These are phyloP conservation scores for Athetis lepigone DNA, from an alignment of 2,888 invertebrate species.

Conservation along the genomic window DNA sequence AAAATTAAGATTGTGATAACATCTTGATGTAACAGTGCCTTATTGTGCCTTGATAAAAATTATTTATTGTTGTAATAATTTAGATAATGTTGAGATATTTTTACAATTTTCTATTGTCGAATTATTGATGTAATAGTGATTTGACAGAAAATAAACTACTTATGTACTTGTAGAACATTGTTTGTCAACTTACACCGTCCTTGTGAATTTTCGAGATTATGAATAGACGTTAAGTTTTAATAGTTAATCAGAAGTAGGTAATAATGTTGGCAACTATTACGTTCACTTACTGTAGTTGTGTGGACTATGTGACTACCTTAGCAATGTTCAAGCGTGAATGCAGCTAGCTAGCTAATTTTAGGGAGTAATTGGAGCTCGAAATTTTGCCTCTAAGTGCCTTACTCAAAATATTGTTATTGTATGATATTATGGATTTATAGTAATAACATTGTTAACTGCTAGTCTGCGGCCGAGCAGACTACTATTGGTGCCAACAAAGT, in stretches of 20 bases:
- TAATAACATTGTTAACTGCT: conserved; percentile 39
- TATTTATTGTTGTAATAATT: conserved; percentile 88
- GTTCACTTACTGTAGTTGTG: conserved; percentile 66
- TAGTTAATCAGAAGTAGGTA: conserved; percentile 83
- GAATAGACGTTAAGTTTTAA: conserved; percentile 84
- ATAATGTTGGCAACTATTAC: conserved; percentile 83
- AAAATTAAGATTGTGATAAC: conserved; percentile 88
- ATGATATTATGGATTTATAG: conserved; percentile 35
- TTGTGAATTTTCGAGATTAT: conserved; percentile 90
- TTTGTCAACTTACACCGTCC: conserved; percentile 90
- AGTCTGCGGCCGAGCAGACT: conserved; percentile 39
- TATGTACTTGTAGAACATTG: conserved; percentile 82
- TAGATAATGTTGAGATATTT: conserved; percentile 84
- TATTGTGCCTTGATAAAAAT: conserved; percentile 87
- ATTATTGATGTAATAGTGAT: conserved; percentile 81
- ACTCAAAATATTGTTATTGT: conserved; percentile 57
- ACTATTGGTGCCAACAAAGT: conserved; percentile 73
- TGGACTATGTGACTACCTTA: conserved; percentile 71
- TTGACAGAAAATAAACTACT: conserved; percentile 82
- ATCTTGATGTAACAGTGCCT: conserved; percentile 89
- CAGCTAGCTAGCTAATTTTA: conserved; percentile 77
- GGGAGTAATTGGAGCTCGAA: conserved; percentile 63
- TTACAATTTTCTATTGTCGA: conserved; percentile 82
- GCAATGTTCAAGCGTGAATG: conserved; percentile 76
- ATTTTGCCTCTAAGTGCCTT: conserved; percentile 71